A percentile compares a stretch with the other conserved stretches of the same genome.
These are phyloP conservation scores for Actinernus sp. DNA, from an alignment of 92 coral and sea anemone species.

Conservation along the genomic window DNA sequence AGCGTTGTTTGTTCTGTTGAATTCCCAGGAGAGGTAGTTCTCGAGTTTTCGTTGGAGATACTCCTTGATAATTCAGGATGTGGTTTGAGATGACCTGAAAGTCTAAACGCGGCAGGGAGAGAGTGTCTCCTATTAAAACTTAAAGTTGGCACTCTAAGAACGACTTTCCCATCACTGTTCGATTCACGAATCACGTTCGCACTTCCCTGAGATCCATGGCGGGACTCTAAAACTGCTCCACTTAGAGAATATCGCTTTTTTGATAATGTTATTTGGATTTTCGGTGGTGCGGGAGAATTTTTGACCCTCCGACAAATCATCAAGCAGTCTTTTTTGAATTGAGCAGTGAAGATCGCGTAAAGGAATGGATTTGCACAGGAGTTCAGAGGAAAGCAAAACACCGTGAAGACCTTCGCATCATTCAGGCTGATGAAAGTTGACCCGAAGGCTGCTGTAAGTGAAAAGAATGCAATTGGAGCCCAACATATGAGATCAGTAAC, in stretches of 20 bases:
- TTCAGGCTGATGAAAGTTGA: conserved; percentile 75
- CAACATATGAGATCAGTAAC: conserved; percentile 95
- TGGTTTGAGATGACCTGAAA: conserved; percentile 4
- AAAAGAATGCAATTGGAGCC: conserved; percentile 93
- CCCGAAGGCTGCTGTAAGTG: conserved; percentile 91
- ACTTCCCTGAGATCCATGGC: conserved; percentile 16
- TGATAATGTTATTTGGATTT: conserved; percentile 18
- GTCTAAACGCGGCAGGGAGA: conserved; percentile 37
- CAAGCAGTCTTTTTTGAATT: conserved; percentile 90
- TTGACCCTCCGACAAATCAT: conserved; percentile 81
- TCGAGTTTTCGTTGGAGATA: neutral
- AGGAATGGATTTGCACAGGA: conserved; percentile 96
- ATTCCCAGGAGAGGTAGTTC: neutral
- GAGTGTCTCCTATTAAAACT: conserved; percentile 41
- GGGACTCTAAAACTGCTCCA: conserved; percentile 20
- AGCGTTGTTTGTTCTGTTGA: neutral
- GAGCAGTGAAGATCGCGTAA: conserved; percentile 91
- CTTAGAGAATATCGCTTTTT: conserved; percentile 33
- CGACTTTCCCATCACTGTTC: conserved; percentile 25
- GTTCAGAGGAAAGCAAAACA: conserved; percentile 93
- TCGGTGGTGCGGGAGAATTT: conserved; percentile 62
- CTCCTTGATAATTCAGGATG: neutral
- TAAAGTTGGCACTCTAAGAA: conserved; percentile 1
- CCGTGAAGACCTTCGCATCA: conserved; percentile 87
- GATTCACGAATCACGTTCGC: conserved; percentile 1